Base-by-base conservation (phyloP, 2,797 vertebrate genomes). In the Pagetopsis macropterus region DNA sequence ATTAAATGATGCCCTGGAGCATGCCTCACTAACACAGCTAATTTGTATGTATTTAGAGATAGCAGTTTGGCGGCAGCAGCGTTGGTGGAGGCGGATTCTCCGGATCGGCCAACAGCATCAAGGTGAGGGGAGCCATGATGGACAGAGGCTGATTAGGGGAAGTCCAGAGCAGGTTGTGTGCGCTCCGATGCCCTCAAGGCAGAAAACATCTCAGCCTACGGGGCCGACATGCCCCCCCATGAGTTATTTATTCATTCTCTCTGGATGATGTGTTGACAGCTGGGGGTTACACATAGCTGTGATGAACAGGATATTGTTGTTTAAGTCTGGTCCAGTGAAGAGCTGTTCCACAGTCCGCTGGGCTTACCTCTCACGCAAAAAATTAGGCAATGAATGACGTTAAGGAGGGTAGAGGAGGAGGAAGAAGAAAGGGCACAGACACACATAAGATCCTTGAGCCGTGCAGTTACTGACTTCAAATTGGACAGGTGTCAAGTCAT, bases 1-100 rank as follows among this genome's bases (percentile, higher is more conserved):
- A 93, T 93, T 93, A 93, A 89, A 89, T 82, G 65, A 79, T 92
- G 90, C 89, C 92, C 92, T 40, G 88, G 77, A 90, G 92, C 91
- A 67, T 65, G 83, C 85, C 75, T 82, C 27, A 10, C 78, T 74
- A 83, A 87, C 58, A 7, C 79, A 69, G 78, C 70, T 87, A 83
- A 92, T 93, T 88, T 89, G 84, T 84, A 86, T 85, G 82, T 88
- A 87, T 86, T 91, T 81, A 84, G 72, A 84, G 84, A 74, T 19
- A 68, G 75, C 70, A 16, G 78, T 54, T 65, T 48, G 77, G 84
- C 37, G 19, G 65, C 16, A 31, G 79, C 50, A 11, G 45, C 10
- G 9, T 14, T 13, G 69, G 58, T 19, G 69, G 66, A 72, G 80
- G 73, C 31, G 46, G 58, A 62, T 68, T 72, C 62, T 27, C 44